Base-by-base conservation (phyloP, 92 coral and sea anemone genomes). In the Plumapathes pennacea region DNA sequence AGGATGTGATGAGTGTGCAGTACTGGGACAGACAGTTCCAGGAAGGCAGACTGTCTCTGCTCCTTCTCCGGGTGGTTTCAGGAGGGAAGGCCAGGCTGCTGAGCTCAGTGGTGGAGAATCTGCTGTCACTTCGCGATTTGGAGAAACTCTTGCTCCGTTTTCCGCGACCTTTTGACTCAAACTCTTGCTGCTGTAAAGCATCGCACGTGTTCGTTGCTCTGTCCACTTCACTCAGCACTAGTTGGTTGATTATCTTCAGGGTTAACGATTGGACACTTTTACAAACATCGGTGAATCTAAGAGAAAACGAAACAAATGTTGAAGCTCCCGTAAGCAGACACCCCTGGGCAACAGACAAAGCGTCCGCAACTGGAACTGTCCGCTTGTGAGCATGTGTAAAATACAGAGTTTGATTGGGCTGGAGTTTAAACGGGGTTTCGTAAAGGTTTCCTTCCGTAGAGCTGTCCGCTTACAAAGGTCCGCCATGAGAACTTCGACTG, bases 1-100 rank as follows among this genome's bases (percentile, higher is more conserved):
- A 68, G 11, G 68, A 44, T 11, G 84, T 75, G 40, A 83, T 15
- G 11, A 94, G 61, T 20, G 73, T 45, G 15, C 91, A 84, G 46
- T 88, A 90, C 58, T 81, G 96, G 3, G 89, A 78, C 4, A 94
- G 75, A 42, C 90, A 84, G 1, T 84, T 52, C 99, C 99, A 94
- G 2, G 62, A 47, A 24, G 71, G 76, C 38, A 18, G 54, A 49
- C 43, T 75, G 20, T 38, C 72, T 36, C 40, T 82, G 25, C 22
- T 40, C 3, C 63, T 25, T 42, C 58, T 76, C 32, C 75, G 38
- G 10, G 54, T 22, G 13, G 39, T 61, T n/a, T 43, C 72, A 18
- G 38, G 36, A 4, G 78, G 58, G 8, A 27, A 8, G 21, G 69
- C 54, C 15, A 51, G 43, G 0, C 72, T 34, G 28, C 69, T 51